phyloP scores from a whole-genome alignment of 2,888 invertebrate genomes.

The Eupithecia pulchellata region DNA sequence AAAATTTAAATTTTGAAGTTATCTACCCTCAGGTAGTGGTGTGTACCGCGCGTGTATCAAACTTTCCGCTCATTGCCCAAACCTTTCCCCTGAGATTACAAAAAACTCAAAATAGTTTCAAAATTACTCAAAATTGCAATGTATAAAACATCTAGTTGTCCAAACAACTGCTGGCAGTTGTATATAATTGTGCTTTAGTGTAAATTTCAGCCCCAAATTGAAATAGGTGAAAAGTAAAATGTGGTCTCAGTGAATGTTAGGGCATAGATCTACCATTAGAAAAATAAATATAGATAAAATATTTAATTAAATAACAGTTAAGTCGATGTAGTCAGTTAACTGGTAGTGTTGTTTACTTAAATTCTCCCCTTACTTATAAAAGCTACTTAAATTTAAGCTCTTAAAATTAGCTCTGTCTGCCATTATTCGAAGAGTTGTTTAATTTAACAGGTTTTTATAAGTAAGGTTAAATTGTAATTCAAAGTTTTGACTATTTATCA shows the following conservation, averaged over 20 bases:
- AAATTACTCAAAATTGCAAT: slow-evolving; percentile 4
- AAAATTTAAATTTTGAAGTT: neutral
- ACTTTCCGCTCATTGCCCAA: slow-evolving; percentile 59
- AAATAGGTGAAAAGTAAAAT: slow-evolving; percentile 35
- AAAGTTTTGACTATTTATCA: slow-evolving; percentile 64
- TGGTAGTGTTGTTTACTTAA: slow-evolving; percentile 81
- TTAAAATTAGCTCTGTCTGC: slow-evolving; percentile 37
- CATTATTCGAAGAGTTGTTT: slow-evolving; percentile 28
- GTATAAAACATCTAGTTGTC: slow-evolving; percentile 26
- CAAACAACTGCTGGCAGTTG: slow-evolving; percentile 67
- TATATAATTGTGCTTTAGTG: slow-evolving; percentile 30
- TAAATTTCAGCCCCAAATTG: slow-evolving; percentile 39
- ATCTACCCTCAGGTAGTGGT: slow-evolving; percentile 7
- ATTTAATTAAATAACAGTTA: slow-evolving; percentile 74
- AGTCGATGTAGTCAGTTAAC: slow-evolving; percentile 82
- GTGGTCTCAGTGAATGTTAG: slow-evolving; percentile 63
- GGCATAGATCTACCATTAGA: slow-evolving; percentile 72
- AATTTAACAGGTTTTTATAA: slow-evolving; percentile 32
- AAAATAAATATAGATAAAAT: slow-evolving; percentile 71
- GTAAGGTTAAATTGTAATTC: slow-evolving; percentile 56
- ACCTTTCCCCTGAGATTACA: slow-evolving; percentile 54
- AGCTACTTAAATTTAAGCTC: slow-evolving; percentile 13
- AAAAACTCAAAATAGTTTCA: slow-evolving; percentile 31
- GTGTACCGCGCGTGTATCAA: slow-evolving; percentile 51
- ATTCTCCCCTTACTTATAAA: slow-evolving; percentile 39